A percentile compares a stretch with the other conserved stretches of the same genome.
These are phyloP conservation scores for Folsomia manolachei DNA, from an alignment of 2,888 invertebrate species.

Conservation along the genomic window DNA sequence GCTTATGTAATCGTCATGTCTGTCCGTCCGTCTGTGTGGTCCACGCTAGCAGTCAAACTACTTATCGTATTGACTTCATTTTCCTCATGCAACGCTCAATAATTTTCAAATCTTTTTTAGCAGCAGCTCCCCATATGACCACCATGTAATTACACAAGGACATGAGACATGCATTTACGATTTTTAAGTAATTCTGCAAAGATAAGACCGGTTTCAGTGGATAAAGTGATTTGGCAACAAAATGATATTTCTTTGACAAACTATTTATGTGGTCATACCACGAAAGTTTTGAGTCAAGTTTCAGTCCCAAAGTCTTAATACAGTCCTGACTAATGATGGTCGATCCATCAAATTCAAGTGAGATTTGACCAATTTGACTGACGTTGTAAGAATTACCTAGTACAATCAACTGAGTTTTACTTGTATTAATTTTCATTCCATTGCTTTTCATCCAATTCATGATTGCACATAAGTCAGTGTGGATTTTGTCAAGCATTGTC, in stretches of 20 bases:
- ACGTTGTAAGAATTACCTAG: constrained; percentile 1
- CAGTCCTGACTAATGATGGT: neutral
- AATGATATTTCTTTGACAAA: constrained; percentile 13
- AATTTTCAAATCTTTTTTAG: neutral
- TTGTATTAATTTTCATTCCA: constrained; percentile 22
- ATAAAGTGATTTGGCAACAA: constrained; percentile 10
- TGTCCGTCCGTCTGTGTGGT: too few species aligned
- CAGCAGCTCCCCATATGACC: constrained; percentile 21
- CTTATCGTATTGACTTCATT: too few species aligned
- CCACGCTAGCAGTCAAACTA: too few species aligned
- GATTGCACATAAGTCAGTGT: constrained; percentile 3
- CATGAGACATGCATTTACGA: constrained; percentile 23
- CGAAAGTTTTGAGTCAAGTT: constrained; percentile 11
- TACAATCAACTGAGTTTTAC: constrained; percentile 28
- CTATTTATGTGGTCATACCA: constrained; percentile 14
- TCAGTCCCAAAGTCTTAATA: constrained; percentile 18
- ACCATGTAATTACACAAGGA: constrained; percentile 18
- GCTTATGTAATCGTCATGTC: too few species aligned
- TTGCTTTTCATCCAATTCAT: constrained; percentile 23
- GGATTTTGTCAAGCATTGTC: constrained; percentile 1
- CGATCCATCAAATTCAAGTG: neutral
- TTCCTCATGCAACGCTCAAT: constrained; percentile 13
- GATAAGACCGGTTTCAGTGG: constrained; percentile 10
- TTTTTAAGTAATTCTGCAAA: neutral
- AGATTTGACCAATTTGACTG: neutral